A percentile compares a stretch with the other conserved stretches of the same genome.
These are phyloP conservation scores for Lepidocyrtinus sp. DNA, from an alignment of 2,888 invertebrate genomes.

Conservation along the genomic window DNA sequence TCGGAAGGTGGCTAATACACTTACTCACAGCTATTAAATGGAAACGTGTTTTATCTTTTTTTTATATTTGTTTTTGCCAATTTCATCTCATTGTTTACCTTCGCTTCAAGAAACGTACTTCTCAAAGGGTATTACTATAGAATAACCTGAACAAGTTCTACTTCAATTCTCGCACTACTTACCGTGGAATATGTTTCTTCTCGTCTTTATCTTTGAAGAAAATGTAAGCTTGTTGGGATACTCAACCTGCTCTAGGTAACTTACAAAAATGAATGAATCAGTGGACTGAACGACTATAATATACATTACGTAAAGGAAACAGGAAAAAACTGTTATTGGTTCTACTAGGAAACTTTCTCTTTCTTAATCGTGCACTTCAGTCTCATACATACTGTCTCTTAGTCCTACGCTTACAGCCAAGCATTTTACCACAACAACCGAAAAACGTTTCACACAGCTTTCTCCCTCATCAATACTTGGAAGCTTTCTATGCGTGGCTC, in stretches of 20 bases:
- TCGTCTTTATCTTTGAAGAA: background rate
- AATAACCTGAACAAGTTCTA: too few relatives aligned
- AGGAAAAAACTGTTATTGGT: background rate
- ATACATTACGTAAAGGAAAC: too few relatives aligned
- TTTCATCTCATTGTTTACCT: too few relatives aligned
- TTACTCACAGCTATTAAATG: background rate
- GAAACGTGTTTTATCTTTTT: background rate
- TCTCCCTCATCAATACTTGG: constrained; percentile 2
- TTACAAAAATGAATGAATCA: constrained; percentile 9
- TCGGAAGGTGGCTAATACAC: background rate
- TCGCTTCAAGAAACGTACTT: too few relatives aligned
- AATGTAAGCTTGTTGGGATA: too few relatives aligned
- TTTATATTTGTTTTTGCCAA: too few relatives aligned
- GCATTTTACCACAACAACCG: background rate
- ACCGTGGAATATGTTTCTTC: background rate
- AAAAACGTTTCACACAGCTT: background rate
- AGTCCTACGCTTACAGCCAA: background rate
- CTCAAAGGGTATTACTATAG: too few relatives aligned
- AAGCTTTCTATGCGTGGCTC: background rate
- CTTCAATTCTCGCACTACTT: background rate
- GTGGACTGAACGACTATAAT: background rate
- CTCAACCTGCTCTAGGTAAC: too few relatives aligned
- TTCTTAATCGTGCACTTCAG: background rate
- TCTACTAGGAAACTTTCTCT: background rate
- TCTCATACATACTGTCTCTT: constrained; percentile 2